Evolutionary conservation across 2,888 invertebrate species (phyloP).

Genomic region (Catocala nupta): DNA sequence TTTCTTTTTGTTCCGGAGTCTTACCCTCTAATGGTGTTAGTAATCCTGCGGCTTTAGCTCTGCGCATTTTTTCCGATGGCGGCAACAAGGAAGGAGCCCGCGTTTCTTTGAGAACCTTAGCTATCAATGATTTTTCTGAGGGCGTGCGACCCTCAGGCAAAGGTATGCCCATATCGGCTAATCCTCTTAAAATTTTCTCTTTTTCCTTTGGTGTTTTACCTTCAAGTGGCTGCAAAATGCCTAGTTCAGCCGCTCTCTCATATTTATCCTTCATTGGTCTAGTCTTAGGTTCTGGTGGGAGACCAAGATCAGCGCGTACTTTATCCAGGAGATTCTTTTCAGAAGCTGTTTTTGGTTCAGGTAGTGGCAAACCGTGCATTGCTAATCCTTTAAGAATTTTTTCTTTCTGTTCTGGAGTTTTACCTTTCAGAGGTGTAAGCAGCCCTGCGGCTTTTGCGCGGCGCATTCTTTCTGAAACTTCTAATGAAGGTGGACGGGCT

Average conservation of each 20-base stretch:
- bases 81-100: no score
- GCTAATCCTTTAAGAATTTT: slow-evolving; percentile 24
- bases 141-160: slow-evolving; percentile 24
- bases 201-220: slow-evolving; percentile 11
- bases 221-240: neutral
- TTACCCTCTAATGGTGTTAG: no score
- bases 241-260: slow-evolving; percentile 47
- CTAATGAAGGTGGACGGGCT: no score
- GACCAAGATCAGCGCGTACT: slow-evolving; percentile 23
- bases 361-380: slow-evolving; percentile 18
- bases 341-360: slow-evolving; percentile 25
- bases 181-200: slow-evolving; percentile 12
- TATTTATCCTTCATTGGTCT: slow-evolving; percentile 50
- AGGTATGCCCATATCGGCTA: slow-evolving; percentile 10
- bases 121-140: slow-evolving; percentile 10
- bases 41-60: slow-evolving; percentile 1
- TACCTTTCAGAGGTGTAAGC: slow-evolving; percentile 17
- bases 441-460: slow-evolving; percentile 50
- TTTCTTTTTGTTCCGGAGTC: no score
- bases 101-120: no score
- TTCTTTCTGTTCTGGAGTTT: slow-evolving; percentile 22
- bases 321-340: slow-evolving; percentile 23
- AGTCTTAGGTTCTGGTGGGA: slow-evolving; percentile 48
- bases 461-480: slow-evolving; percentile 35
- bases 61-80: neutral